Percentiles rank a stretch among this genome's conserved stretches.
phyloP scores from a whole-genome alignment of 2,797 vertebrate genomes.

The Pempheris klunzingeri region DNA sequence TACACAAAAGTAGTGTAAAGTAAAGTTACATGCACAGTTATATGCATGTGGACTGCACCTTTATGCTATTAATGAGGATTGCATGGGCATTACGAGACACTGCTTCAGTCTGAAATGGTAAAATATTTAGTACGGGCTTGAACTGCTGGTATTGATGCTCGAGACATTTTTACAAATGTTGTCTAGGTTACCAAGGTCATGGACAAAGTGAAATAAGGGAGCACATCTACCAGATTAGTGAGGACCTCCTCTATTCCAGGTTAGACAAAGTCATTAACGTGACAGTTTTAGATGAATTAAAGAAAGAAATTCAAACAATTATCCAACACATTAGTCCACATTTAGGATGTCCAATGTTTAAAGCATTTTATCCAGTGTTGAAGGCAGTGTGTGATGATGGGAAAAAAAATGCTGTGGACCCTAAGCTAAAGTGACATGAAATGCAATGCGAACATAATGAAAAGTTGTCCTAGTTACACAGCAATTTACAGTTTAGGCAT shows the following conservation, averaged over 20 bases:
- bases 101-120: neutral
- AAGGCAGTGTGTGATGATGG: constrained; percentile 1
- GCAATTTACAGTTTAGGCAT: constrained; percentile 55
- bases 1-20: neutral
- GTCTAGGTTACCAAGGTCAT: constrained; percentile 1
- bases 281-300: constrained; percentile 3
- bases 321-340: neutral
- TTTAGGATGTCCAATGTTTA: constrained; percentile 4
- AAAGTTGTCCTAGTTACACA: constrained; percentile 57
- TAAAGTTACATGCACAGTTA: neutral
- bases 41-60: neutral
- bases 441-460: constrained; percentile 51
- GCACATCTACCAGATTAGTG: neutral
- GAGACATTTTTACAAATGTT: neutral
- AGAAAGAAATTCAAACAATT: constrained; percentile 16
- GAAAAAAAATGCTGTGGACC: constrained; percentile 19
- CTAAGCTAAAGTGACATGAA: constrained; percentile 47
- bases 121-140: constrained; percentile 6
- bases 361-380: neutral
- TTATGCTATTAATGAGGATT: neutral
- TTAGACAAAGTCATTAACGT: neutral
- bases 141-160: neutral
- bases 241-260: neutral
- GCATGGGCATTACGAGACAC: neutral
- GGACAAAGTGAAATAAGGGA: neutral